A percentile compares a stretch with the other conserved stretches of the same genome.
Evolutionary conservation across 2,797 vertebrate species (phyloP).

Genomic region (Pitangus sulphuratus): DNA sequence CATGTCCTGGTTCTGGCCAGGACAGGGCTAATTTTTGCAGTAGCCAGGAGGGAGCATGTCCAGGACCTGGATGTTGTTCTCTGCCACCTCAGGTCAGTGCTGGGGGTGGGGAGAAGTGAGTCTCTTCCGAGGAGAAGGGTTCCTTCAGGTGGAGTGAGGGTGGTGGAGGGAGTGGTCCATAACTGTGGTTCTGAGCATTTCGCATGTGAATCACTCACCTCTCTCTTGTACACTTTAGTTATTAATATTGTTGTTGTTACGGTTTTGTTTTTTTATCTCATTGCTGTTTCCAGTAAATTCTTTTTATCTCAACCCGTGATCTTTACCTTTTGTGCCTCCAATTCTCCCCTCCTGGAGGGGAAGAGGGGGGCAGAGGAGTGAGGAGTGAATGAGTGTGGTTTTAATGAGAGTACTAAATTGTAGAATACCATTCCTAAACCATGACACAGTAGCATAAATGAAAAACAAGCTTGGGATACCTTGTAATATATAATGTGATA

Average conservation of each 20-base stretch:
- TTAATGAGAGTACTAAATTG: neutral
- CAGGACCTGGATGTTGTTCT: neutral
- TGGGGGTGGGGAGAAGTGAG: neutral
- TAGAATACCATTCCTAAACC: neutral
- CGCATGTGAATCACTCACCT: accelerated
- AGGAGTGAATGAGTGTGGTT: accelerated
- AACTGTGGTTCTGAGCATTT: neutral
- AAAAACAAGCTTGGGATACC: neutral
- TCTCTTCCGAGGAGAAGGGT: neutral
- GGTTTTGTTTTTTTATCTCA: neutral
- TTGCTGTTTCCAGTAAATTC: neutral
- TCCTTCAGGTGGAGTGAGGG: neutral
- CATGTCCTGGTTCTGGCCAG: neutral
- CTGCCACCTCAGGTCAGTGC: accelerated
- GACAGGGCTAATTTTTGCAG: neutral
- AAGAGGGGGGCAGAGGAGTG: neutral
- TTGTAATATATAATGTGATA: neutral
- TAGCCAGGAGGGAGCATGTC: too few species aligned
- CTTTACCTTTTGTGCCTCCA: neutral
- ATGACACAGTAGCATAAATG: neutral
- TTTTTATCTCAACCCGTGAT: accelerated
- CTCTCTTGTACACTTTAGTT: neutral
- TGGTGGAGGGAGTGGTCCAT: neutral
- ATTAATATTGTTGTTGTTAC: neutral
- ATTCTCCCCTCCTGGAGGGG: accelerated